Evolutionary conservation across 2,797 vertebrate species (phyloP).

Genomic region (Crax fasciolata): DNA sequence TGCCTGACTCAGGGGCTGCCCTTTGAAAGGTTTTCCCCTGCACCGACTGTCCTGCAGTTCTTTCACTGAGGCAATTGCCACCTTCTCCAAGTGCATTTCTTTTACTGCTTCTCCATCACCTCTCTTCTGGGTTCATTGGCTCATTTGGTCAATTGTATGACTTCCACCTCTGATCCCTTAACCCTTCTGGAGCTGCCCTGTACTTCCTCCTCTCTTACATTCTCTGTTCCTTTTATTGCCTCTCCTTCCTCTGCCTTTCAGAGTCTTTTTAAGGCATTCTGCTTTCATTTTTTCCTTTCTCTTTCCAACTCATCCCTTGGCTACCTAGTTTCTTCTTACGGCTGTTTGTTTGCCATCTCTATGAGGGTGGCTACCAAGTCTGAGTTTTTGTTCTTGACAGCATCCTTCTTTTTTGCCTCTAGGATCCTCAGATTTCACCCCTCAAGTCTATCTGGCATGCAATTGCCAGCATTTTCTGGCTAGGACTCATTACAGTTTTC

Average conservation of each 20-base stretch:
- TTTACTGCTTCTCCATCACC: not conserved
- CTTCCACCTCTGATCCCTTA: not conserved
- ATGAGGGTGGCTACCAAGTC: conserved; percentile 24
- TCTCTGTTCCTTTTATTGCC: not conserved
- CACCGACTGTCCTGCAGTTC: not conserved
- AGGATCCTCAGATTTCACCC: conserved; percentile 49
- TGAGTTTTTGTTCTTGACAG: conserved; percentile 41
- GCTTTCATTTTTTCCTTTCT: not conserved
- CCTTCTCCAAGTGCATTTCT: not conserved
- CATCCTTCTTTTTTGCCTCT: conserved; percentile 27
- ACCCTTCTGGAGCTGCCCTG: not conserved
- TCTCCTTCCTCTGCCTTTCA: not conserved
- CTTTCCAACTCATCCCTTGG: not conserved
- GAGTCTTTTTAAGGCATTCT: not conserved
- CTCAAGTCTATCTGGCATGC: not conserved
- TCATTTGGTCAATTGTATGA: not conserved
- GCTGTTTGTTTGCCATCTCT: not conserved
- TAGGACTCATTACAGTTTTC: conserved; percentile 35
- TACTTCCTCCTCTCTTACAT: not conserved
- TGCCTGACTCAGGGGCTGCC: not conserved
- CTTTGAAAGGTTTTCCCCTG: accelerated
- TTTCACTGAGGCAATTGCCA: not conserved
- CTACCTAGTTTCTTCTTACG: not conserved
- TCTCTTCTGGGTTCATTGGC: not conserved
- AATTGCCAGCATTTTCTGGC: conserved; percentile 60